Conservation (phyloP, 2,113 vertebrate species). For the Oryzias javanicus region DNA sequence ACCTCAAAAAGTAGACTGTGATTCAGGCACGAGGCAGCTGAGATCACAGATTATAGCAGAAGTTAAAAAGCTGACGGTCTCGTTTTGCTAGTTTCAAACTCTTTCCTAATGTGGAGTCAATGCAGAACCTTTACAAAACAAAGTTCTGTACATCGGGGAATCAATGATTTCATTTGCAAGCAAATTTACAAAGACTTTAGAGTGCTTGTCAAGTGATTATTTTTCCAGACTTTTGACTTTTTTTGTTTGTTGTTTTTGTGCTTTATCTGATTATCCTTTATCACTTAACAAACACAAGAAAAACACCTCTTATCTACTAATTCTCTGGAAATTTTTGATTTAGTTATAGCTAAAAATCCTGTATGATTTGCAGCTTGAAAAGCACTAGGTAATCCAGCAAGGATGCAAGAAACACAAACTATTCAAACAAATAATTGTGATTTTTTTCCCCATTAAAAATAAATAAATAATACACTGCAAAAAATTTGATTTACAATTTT, state of each 20-base stretch:
- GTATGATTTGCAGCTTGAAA: too few species aligned
- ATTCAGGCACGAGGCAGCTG: slow-evolving; percentile 17
- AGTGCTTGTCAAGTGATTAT: neutral
- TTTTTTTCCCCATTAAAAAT: too few species aligned
- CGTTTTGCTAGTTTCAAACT: slow-evolving; percentile 15
- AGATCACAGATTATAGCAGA: slow-evolving; percentile 43
- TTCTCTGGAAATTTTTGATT: too few species aligned
- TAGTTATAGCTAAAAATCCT: too few species aligned
- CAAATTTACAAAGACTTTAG: neutral
- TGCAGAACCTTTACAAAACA: neutral
- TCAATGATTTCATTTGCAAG: neutral
- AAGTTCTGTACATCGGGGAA: neutral
- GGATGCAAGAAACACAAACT: too few species aligned
- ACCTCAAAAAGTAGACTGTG: slow-evolving; percentile 3
- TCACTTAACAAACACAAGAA: neutral
- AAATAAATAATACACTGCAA: too few species aligned
- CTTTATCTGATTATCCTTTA: neutral
- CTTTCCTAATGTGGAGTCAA: neutral
- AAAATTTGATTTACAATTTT: too few species aligned
- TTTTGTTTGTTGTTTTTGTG: neutral
- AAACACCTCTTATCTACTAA: neutral
- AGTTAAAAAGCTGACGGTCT: slow-evolving; percentile 43
- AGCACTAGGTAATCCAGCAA: too few species aligned
- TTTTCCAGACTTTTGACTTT: neutral
- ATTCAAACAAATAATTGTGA: too few species aligned